phyloP scores from a whole-genome alignment of 1,140 invertebrate species.

The Drosophila funebris region DNA sequence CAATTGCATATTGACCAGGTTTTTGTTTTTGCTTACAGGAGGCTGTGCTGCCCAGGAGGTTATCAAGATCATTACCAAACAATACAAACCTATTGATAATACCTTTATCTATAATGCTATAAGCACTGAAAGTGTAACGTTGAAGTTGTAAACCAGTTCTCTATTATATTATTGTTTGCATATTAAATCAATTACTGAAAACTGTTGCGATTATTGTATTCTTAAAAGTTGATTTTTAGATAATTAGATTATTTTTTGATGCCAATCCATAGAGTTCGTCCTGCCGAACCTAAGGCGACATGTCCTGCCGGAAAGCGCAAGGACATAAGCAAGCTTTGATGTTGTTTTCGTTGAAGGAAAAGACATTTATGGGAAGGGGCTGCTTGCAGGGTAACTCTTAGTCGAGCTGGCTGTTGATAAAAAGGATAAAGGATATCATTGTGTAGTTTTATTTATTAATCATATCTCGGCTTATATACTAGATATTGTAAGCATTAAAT shows the following conservation, averaged over 20 bases:
- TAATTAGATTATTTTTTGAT: neutral
- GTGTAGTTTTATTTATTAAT: constrained; percentile 46
- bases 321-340: neutral
- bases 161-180: constrained; percentile 20
- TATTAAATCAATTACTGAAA: neutral
- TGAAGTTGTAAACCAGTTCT: constrained; percentile 67
- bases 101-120: constrained; percentile 98
- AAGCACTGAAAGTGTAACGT: constrained; percentile 91
- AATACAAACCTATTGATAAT: constrained; percentile 98
- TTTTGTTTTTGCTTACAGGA: constrained; percentile 84
- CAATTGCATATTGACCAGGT: no score
- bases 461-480: constrained; percentile 35
- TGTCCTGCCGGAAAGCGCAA: neutral
- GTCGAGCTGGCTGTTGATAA: neutral
- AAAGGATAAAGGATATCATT: constrained; percentile 8
- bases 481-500: constrained; percentile 48
- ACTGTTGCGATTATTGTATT: neutral
- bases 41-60: constrained; percentile 97
- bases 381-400: neutral
- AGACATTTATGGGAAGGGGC: no score
- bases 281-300: neutral
- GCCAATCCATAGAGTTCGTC: neutral
- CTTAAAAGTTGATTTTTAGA: neutral
- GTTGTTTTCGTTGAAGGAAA: no score
- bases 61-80: constrained; percentile 98